phyloP scores from a whole-genome alignment of 2,113 vertebrate species.

The Ptychochromis oligacanthus region DNA sequence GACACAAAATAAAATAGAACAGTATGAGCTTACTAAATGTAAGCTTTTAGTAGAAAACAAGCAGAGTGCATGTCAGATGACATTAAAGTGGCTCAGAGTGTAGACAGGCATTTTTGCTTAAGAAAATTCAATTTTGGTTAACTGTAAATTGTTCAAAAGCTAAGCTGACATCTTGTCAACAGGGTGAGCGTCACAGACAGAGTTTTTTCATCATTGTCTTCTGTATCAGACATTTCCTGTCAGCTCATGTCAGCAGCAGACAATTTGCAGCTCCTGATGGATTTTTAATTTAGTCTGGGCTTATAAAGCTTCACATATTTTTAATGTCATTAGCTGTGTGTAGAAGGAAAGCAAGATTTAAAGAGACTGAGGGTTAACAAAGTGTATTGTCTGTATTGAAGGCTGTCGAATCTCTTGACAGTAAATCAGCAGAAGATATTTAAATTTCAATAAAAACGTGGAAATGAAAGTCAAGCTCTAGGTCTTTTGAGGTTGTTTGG shows the following conservation, averaged over 20 bases:
- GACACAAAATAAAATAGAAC: neutral
- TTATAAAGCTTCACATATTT: constrained; percentile 2
- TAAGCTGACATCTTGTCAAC: neutral
- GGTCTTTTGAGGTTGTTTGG: neutral
- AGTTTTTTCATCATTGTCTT: neutral
- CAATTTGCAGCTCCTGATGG: constrained; percentile 15
- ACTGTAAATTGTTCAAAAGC: neutral
- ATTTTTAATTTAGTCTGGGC: constrained; percentile 34
- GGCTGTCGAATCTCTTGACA: neutral
- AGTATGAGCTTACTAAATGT: neutral
- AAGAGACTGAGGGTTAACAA: neutral
- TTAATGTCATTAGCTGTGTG: constrained; percentile 9
- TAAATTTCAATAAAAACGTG: neutral
- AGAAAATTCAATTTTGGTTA: neutral
- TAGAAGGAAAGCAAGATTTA: neutral
- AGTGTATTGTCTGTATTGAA: neutral
- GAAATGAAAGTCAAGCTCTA: neutral
- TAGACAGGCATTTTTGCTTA: neutral
- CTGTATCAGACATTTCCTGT: neutral
- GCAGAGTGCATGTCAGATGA: neutral
- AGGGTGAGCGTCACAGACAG: neutral
- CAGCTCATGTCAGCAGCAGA: neutral
- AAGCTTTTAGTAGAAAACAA: neutral
- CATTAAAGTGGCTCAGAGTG: neutral
- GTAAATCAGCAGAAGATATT: neutral